Percentiles rank a stretch among this genome's conserved stretches.
phyloP scores from a whole-genome alignment of 2,888 invertebrate species.

The Biston betularia region DNA sequence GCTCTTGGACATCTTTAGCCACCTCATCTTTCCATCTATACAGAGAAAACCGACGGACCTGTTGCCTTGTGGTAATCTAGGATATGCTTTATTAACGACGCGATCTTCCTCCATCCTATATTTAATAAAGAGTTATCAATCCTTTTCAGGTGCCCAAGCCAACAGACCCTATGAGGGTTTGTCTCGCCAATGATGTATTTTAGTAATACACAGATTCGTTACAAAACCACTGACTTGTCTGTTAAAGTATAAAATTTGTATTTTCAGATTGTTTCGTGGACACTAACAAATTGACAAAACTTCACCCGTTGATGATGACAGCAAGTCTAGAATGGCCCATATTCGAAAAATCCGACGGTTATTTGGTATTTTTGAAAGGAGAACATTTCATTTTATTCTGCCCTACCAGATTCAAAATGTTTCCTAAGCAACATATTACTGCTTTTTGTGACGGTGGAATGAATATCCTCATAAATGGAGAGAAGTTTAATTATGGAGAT shows the following conservation, averaged over 20 bases:
- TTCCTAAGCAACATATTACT: constrained; percentile 38
- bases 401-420: constrained; percentile 47
- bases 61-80: no score
- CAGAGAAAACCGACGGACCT: no score
- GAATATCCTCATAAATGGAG: constrained; percentile 48
- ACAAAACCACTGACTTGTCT: no score
- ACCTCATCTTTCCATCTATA: no score
- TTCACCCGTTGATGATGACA: constrained; percentile 56
- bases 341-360: constrained; percentile 45
- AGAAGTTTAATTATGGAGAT: constrained; percentile 50
- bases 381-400: constrained; percentile 54
- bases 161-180: no score
- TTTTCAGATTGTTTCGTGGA: constrained; percentile 64
- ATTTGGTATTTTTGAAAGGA: constrained; percentile 49
- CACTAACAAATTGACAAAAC: constrained; percentile 30
- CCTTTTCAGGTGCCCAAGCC: no score
- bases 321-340: constrained; percentile 39
- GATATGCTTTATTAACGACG: no score
- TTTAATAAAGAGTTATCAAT: no score
- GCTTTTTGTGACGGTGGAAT: constrained; percentile 54
- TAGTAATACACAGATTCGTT: no score
- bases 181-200: no score
- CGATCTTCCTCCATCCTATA: no score
- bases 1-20: no score
- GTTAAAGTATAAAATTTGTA: neutral